Evolutionary conservation across 92 coral and sea anemone species (phyloP).

Genomic region (Zoanthus sansibaricus): DNA sequence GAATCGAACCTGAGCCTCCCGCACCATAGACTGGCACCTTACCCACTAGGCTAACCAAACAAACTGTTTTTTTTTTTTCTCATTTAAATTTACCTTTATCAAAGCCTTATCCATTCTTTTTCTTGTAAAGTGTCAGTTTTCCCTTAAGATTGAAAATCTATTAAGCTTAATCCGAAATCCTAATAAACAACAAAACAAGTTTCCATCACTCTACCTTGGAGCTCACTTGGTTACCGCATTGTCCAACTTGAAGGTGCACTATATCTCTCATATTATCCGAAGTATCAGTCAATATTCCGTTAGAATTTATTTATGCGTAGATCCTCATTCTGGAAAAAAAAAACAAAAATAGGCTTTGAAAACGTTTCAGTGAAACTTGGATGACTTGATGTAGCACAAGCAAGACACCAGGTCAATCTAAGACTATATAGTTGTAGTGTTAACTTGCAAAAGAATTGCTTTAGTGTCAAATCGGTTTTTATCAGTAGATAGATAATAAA

Average conservation of each 20-base stretch:
- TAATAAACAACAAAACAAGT: background rate
- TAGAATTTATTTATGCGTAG: background rate
- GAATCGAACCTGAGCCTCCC: no score
- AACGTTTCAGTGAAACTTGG: background rate
- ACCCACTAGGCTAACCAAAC: no score
- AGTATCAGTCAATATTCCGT: conserved; percentile 33
- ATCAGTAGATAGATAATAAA: background rate
- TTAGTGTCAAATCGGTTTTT: background rate
- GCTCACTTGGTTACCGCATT: conserved; percentile 89
- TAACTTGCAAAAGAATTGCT: background rate
- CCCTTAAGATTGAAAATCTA: background rate
- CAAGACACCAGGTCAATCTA: background rate
- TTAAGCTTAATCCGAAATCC: no score
- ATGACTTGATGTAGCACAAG: conserved; percentile 11
- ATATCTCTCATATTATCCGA: conserved; percentile 78
- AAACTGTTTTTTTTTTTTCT: background rate
- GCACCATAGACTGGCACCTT: no score
- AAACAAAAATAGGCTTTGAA: background rate
- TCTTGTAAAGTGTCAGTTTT: background rate
- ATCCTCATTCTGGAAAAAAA: conserved; percentile 27
- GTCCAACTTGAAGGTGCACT: conserved; percentile 90
- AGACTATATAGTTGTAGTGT: background rate
- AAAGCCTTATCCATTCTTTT: background rate
- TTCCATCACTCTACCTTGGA: conserved; percentile 64
- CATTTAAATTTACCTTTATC: background rate